These are phyloP conservation scores for Zoanthus sociatus DNA, from an alignment of 92 coral and sea anemone genomes.

Conservation along the genomic window DNA sequence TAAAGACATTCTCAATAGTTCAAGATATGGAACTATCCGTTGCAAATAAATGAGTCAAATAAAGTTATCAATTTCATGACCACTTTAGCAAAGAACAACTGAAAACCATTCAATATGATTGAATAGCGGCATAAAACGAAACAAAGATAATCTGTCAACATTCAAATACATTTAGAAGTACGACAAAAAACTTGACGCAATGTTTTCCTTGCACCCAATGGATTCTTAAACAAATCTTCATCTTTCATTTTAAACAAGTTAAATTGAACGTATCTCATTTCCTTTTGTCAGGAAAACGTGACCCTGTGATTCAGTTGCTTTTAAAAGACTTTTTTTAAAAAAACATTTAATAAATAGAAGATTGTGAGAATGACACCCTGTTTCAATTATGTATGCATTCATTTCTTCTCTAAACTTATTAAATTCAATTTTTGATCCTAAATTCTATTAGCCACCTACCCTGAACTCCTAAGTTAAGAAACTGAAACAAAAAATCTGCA, in stretches of 20 bases:
- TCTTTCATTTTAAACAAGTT: neutral
- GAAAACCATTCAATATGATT: neutral
- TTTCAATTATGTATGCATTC: too few species aligned
- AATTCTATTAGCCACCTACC: too few species aligned
- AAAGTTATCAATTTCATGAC: neutral
- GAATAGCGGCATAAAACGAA: neutral
- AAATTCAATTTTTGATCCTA: too few species aligned
- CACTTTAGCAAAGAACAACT: neutral
- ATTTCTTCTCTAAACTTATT: too few species aligned
- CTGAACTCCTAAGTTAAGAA: too few species aligned
- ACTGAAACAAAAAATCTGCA: too few species aligned
- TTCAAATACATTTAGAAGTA: neutral
- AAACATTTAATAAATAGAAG: too few species aligned
- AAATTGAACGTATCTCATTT: too few species aligned
- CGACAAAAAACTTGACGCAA: slow-evolving; percentile 1
- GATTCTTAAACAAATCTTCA: neutral
- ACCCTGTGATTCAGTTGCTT: too few species aligned
- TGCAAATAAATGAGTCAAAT: neutral
- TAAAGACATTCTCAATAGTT: neutral
- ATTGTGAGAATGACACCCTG: too few species aligned
- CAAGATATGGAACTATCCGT: neutral
- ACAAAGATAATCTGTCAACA: slow-evolving; percentile 1
- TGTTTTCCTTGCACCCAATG: neutral
- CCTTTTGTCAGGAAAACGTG: too few species aligned
- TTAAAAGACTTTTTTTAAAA: too few species aligned